Evolutionary conservation across 2,888 invertebrate species (phyloP).

Genomic region (Mesorhabditis belari): DNA sequence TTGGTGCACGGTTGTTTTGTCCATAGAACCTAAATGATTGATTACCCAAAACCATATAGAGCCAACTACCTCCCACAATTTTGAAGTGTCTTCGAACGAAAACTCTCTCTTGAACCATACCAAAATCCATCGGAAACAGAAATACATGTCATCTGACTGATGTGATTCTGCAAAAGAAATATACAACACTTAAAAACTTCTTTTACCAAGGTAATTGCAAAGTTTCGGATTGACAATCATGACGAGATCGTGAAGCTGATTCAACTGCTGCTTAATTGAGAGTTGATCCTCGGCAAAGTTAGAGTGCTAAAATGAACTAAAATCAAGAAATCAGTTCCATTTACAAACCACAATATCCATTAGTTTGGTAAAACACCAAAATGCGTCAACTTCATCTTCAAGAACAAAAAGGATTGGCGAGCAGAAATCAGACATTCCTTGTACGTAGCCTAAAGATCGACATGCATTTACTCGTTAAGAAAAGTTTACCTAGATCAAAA

Average conservation of each 20-base stretch:
- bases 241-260: slow-evolving; percentile 74
- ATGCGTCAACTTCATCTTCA: slow-evolving; percentile 87
- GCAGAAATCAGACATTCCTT: slow-evolving; percentile 95
- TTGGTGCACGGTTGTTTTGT: slow-evolving; percentile 86
- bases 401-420: slow-evolving; percentile 82
- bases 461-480: background rate
- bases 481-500: slow-evolving; percentile 74
- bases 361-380: slow-evolving; percentile 97
- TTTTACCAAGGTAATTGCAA: slow-evolving; percentile 71
- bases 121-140: slow-evolving; percentile 94
- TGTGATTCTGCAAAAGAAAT: slow-evolving; percentile 62
- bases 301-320: slow-evolving; percentile 62
- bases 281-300: slow-evolving; percentile 96
- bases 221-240: slow-evolving; percentile 76
- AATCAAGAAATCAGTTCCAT: background rate
- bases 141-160: slow-evolving; percentile 92
- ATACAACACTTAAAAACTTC: background rate
- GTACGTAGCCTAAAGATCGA: slow-evolving; percentile 61
- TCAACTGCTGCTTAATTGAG: slow-evolving; percentile 86
- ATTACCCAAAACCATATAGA: background rate
- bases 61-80: slow-evolving; percentile 60
- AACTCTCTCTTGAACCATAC: slow-evolving; percentile 93
- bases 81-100: slow-evolving; percentile 72
- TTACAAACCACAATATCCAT: slow-evolving; percentile 82
- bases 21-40: slow-evolving; percentile 67